phyloP scores from a whole-genome alignment of 1,140 invertebrate species.

The Drosophila equinoxialis region DNA sequence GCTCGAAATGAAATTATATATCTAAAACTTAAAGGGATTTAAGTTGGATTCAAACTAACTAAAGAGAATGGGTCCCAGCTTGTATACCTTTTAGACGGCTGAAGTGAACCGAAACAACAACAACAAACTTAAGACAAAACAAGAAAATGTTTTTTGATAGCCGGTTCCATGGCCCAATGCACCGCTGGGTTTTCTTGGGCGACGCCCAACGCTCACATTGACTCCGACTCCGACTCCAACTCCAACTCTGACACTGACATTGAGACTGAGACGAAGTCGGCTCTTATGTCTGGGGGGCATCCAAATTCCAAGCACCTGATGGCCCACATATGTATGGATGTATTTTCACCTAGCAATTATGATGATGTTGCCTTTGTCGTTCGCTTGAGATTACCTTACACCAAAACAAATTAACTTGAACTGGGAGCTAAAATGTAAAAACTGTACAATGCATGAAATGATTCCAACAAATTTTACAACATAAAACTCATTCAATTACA shows the following conservation, averaged over 20 bases:
- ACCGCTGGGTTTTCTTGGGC: conserved; percentile 40
- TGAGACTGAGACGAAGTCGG: conserved; percentile 1
- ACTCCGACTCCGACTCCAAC: conserved; percentile 35
- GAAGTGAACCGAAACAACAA: conserved; percentile 37
- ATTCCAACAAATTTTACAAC: no score
- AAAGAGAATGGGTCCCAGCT: background rate
- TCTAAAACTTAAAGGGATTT: no score
- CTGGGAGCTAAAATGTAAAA: no score
- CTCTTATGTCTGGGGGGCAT: conserved; percentile 7
- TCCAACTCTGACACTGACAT: conserved; percentile 24
- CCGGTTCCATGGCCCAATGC: conserved; percentile 43
- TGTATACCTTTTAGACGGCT: conserved; percentile 1
- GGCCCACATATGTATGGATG: conserved; percentile 46
- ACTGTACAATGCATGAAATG: no score
- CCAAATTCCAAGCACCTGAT: conserved; percentile 49
- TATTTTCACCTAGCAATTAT: conserved; percentile 65
- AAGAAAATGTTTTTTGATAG: conserved; percentile 34
- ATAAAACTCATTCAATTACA: conserved; percentile 6
- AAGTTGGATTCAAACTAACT: no score
- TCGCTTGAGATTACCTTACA: conserved; percentile 17
- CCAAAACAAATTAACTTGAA: no score
- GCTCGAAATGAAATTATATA: no score
- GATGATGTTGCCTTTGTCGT: conserved; percentile 20
- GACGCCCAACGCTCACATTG: conserved; percentile 25
- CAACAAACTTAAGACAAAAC: background rate